These are phyloP conservation scores for Drosophila nebulosa DNA, from an alignment of 1,140 invertebrate genomes.

Conservation along the genomic window DNA sequence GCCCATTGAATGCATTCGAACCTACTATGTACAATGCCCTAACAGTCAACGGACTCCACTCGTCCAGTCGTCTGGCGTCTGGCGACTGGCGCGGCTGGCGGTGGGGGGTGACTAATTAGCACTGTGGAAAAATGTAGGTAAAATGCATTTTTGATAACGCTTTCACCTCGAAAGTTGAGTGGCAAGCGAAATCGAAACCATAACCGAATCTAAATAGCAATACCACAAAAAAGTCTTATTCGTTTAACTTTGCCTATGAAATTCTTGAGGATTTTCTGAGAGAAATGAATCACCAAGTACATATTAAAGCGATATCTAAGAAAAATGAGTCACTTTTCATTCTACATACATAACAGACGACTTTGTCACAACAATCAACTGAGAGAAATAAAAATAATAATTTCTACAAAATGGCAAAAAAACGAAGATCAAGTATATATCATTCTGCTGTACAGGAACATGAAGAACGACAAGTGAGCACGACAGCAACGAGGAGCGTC, in stretches of 20 bases:
- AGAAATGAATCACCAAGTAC: no score
- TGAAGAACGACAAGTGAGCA: not conserved
- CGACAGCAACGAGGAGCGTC: not conserved
- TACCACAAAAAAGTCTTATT: not conserved
- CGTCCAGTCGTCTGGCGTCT: no score
- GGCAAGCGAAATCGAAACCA: not conserved
- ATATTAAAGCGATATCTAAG: no score
- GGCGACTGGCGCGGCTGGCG: no score
- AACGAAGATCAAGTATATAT: not conserved
- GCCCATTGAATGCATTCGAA: no score
- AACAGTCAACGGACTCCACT: slow-evolving; percentile 12
- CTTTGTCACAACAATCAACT: not conserved
- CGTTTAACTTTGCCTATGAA: not conserved
- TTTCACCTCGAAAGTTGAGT: not conserved
- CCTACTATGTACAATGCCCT: slow-evolving; percentile 29
- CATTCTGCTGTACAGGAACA: not conserved
- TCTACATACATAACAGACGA: not conserved
- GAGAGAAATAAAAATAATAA: not conserved
- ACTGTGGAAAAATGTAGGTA: not conserved
- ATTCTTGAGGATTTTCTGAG: no score
- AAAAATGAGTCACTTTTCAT: not conserved
- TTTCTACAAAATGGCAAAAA: not conserved
- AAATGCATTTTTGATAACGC: not conserved
- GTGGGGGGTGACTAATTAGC: not conserved
- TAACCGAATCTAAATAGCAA: not conserved